A percentile compares a stretch with the other conserved stretches of the same genome.
phyloP scores from a whole-genome alignment of 2,888 invertebrate genomes.

The Pandemis corylana region DNA sequence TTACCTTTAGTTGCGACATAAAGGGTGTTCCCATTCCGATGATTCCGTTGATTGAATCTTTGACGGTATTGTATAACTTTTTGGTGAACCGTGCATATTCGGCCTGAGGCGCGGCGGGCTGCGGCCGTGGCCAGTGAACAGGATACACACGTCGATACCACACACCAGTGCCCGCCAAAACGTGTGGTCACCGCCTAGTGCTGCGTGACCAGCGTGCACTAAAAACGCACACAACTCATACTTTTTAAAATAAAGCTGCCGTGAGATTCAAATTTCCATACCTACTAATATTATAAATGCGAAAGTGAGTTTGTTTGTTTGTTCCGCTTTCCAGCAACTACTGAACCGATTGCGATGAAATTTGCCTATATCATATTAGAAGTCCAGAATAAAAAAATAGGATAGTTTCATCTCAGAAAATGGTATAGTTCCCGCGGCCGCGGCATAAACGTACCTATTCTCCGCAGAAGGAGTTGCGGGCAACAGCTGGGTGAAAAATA shows the following conservation, averaged over 20 bases:
- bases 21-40: not conserved
- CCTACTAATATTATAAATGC: not conserved
- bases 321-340: too few species aligned
- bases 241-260: too few species aligned
- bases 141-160: conserved; percentile 40
- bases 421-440: too few species aligned
- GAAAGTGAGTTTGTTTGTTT: too few species aligned
- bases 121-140: conserved; percentile 48
- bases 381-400: too few species aligned
- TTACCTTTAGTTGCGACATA: not conserved
- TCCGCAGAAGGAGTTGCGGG: too few species aligned
- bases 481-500: too few species aligned
- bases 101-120: conserved; percentile 35
- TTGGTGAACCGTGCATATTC: conserved; percentile 18
- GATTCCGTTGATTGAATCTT: not conserved
- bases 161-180: conserved; percentile 41
- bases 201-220: not conserved
- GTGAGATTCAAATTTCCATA: too few species aligned
- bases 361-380: too few species aligned
- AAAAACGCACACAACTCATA: not conserved
- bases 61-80: conserved; percentile 11
- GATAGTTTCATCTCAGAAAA: too few species aligned
- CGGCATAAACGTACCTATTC: too few species aligned
- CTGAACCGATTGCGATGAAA: too few species aligned
- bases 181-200: conserved; percentile 14